These are phyloP conservation scores for Heliothis subflexa DNA, from an alignment of 1,140 invertebrate species.

Conservation along the genomic window DNA sequence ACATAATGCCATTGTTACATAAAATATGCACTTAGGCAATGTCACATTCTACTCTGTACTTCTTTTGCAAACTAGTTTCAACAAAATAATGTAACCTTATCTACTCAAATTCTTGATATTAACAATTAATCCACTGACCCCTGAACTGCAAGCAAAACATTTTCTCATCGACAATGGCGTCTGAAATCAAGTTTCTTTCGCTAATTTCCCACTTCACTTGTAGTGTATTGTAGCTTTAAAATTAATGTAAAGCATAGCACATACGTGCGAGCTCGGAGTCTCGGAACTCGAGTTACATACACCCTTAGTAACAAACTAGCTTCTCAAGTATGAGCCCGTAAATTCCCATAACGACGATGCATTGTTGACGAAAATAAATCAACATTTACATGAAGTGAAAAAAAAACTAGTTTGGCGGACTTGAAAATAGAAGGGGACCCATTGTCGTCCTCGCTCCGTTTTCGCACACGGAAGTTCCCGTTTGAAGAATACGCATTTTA, in stretches of 20 bases:
- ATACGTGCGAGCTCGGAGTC: slow-evolving; percentile 26
- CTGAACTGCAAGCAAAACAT: slow-evolving; percentile 55
- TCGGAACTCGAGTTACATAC: slow-evolving; percentile 18
- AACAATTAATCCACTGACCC: slow-evolving; percentile 46
- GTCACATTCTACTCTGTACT: no score
- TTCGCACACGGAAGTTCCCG: slow-evolving; percentile 79
- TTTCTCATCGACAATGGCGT: slow-evolving; percentile 46
- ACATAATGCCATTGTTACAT: no score
- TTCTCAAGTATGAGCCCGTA: slow-evolving; percentile 49
- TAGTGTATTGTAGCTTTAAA: slow-evolving; percentile 55
- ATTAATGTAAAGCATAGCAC: slow-evolving; percentile 57
- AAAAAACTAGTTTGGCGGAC: slow-evolving; percentile 70
- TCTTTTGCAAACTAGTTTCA: slow-evolving; percentile 12
- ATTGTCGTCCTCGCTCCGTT: slow-evolving; percentile 64
- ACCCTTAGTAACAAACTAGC: slow-evolving; percentile 40
- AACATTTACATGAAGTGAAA: slow-evolving; percentile 73
- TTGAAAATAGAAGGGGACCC: slow-evolving; percentile 61
- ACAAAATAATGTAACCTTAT: slow-evolving; percentile 7
- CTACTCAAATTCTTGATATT: slow-evolving; percentile 18
- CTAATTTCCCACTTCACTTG: slow-evolving; percentile 65
- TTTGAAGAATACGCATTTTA: slow-evolving; percentile 63
- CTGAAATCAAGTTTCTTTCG: slow-evolving; percentile 51
- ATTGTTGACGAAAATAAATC: slow-evolving; percentile 81
- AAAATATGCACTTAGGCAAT: no score
- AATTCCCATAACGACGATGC: slow-evolving; percentile 71